A percentile compares a stretch with the other conserved stretches of the same genome.
Conservation (phyloP, 2,113 vertebrate species). For the Bungarus multicinctus region DNA sequence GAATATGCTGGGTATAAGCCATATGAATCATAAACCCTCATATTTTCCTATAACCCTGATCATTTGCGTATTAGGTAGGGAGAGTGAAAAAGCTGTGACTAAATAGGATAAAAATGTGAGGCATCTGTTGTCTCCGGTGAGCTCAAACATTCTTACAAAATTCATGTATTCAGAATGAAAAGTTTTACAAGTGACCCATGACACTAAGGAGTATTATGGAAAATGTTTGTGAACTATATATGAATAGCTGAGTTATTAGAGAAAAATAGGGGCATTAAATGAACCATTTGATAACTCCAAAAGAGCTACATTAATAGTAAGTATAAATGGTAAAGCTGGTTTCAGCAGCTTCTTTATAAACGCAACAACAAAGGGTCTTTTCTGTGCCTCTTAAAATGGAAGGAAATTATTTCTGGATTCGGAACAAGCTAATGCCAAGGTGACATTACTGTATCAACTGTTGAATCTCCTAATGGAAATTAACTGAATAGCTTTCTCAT, state of each 20-base stretch:
- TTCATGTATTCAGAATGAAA: conserved; percentile 1
- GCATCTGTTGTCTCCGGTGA: not conserved
- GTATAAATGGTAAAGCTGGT: conserved; percentile 6
- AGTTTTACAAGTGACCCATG: not conserved
- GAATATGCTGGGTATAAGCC: not conserved
- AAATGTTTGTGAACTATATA: conserved; percentile 10
- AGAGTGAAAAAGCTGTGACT: not conserved
- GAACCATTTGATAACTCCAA: conserved; percentile 6
- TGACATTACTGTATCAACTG: not conserved
- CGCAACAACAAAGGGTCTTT: not conserved
- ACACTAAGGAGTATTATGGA: conserved; percentile 6
- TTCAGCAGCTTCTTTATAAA: conserved; percentile 33
- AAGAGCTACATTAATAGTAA: not conserved
- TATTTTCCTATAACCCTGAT: not conserved
- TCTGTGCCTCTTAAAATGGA: not conserved
- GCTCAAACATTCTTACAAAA: not conserved
- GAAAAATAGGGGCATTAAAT: conserved; percentile 20
- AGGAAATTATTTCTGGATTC: conserved; percentile 15
- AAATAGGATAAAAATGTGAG: not conserved
- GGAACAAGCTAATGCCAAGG: not conserved
- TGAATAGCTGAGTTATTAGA: conserved; percentile 10
- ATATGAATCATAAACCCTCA: not conserved
- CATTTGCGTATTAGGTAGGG: not conserved
- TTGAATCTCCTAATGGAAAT: conserved; percentile 8
- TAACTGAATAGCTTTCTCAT: conserved; percentile 9